Evolutionary conservation across 2,888 invertebrate genomes (phyloP), one percentile per base, ranked within the genome.

Genomic region (Poecilobothrus nobilitatus): DNA sequence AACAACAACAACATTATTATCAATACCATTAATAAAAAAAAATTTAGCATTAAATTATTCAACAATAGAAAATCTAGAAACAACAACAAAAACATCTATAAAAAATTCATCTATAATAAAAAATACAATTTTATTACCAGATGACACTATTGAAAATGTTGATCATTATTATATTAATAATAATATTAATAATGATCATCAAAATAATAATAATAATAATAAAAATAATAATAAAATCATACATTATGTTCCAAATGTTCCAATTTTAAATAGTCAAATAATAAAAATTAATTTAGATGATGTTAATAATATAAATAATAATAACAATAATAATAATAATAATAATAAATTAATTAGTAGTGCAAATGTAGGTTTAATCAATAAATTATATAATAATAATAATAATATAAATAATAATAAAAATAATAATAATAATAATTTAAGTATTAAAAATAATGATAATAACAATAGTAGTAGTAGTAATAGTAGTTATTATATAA

Each of bases 251-350:
- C 78, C 76, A 76, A 77, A 78, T 78, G 79, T 80, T 80, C 79
- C 80, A 79, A 81, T 80, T 78, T 69, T 73, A 75, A 78, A 79
- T 80, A 80, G 79, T 80, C 80, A 78, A 78, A 77, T 76, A 78
- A 77, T 76, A 78, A 73, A 70, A 10, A 37, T 75, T 77, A 76
- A 77, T 74, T 76, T 76, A 74, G 72, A 74, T 72, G 67, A 70
- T 67, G 66, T 66, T 67, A 66, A 72, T 44, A 20, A 34, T 41
- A 67, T 67, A 67, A 71, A 53, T 63, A 71, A 67, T 70, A 70
- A 68, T 61, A 69, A 70, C 53, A 71, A 70, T 63, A 65, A 22
- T 67, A 68, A 62, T 20, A 71, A 70, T 64, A 63, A 70, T 44
- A 68, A 71, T 70, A 70, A 68, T 72, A 74, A 73, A 70, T 71